Conservation (phyloP, 2,797 vertebrate species). For the Artibeus jamaicensis region DNA sequence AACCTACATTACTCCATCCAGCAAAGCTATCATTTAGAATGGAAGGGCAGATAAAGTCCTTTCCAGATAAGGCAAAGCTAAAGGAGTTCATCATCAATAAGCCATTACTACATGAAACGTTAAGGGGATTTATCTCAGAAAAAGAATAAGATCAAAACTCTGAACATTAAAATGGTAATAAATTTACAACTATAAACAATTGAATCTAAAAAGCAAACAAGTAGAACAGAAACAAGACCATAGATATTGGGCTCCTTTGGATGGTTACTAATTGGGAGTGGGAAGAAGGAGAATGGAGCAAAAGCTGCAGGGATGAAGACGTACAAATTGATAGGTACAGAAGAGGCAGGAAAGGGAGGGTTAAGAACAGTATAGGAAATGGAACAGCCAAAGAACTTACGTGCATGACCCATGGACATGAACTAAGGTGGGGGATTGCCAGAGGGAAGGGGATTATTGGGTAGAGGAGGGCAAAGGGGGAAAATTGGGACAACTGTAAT, state of each 20-base stretch:
- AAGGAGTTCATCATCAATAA: background rate
- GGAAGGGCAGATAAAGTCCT: background rate
- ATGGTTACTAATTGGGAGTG: background rate
- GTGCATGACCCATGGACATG: background rate
- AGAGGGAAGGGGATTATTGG: background rate
- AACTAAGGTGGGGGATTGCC: background rate
- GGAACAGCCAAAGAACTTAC: background rate
- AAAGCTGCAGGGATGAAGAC: background rate
- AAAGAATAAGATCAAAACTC: background rate
- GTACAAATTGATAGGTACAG: background rate
- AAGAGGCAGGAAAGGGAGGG: fast-evolving
- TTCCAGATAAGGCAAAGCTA: background rate
- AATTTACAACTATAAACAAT: background rate
- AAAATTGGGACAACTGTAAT: background rate
- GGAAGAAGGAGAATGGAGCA: background rate
- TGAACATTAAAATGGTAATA: background rate
- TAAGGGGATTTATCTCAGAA: background rate
- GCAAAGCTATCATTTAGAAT: background rate
- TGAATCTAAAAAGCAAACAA: background rate
- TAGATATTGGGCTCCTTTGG: background rate
- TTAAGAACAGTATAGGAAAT: background rate
- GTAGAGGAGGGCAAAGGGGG: background rate
- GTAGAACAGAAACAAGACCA: background rate
- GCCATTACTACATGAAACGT: background rate
- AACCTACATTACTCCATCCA: background rate